Base-by-base conservation (phyloP, 2,797 vertebrate genomes). In the Chromis chromis region DNA sequence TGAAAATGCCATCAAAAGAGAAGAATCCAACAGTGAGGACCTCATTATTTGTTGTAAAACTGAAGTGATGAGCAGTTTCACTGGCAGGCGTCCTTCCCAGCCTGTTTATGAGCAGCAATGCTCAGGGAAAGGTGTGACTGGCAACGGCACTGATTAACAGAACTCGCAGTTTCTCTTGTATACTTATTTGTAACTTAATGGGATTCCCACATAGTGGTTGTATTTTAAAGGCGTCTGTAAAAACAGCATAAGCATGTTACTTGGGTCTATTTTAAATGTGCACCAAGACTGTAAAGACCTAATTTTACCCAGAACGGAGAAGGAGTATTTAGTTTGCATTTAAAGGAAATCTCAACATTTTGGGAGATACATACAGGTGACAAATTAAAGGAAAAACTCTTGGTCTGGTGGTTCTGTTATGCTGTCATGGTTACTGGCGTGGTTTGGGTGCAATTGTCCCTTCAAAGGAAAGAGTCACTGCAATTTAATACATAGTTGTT, bases 31-130 rank as follows among this genome's bases (percentile, higher is more conserved):
- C 57, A 59, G 49, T 22, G 53, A 48, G 39, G 14, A 75, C 27
- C 65, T 76, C 27, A 55, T 78, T 64, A 82, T 83, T 75, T 79
- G 70, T 60, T 36, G 55, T 53, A 54, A 74, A 77, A 63, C 13
- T 33, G 60, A 60, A 61, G 72, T 72, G 64, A 85, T 66, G 73
- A 84, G 71, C 46, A 59, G 58, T 21, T 56, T 58, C 24, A n/a
- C 49, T 72, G 57, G 44, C 59, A 65, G 48, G 7, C 59, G 9
- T 68, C 28, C 55, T 72, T 24, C 54, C 56, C 39, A 8, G 24
- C 17, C 27, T 61, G 65, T 79, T 65, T 53, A 48, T 16, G 44
- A 68, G 17, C 31, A 12, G 33, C 31, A 59, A 48, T 68, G 17
- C 54, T 67, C 54, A 56, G 36, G n/a, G 69, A 63, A 53, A 39